Conservation (phyloP, 2,888 invertebrate genomes). For the Hyalella azteca region DNA sequence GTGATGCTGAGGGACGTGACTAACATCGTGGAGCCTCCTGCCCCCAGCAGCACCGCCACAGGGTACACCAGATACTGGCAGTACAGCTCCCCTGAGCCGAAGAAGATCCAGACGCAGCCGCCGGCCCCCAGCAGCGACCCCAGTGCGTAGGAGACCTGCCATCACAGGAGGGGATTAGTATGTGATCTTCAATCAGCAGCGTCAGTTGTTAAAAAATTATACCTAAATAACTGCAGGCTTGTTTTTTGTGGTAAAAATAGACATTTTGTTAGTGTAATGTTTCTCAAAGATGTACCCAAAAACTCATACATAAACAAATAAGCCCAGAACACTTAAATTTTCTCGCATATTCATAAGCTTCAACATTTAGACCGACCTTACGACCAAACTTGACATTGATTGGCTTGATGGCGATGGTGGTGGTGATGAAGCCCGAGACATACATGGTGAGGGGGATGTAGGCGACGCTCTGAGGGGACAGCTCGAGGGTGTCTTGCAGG, state of each 20-base stretch:
- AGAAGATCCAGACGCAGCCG: slow-evolving; percentile 65
- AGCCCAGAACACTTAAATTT: too few relatives aligned
- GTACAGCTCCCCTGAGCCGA: slow-evolving; percentile 67
- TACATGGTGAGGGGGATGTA: slow-evolving; percentile 79
- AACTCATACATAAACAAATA: not conserved
- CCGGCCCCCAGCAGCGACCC: slow-evolving; percentile 71
- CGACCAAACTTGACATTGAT: slow-evolving; percentile 72
- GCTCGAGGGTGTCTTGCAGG: slow-evolving; percentile 70
- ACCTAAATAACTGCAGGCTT: too few relatives aligned
- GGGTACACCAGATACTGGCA: slow-evolving; percentile 72
- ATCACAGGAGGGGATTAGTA: not conserved
- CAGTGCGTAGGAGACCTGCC: slow-evolving; percentile 70
- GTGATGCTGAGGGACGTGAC: slow-evolving; percentile 88
- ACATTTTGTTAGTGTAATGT: too few relatives aligned
- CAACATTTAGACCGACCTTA: slow-evolving; percentile 68
- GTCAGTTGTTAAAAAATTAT: too few relatives aligned
- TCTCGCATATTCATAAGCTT: too few relatives aligned
- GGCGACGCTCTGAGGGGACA: slow-evolving; percentile 74
- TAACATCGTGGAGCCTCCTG: slow-evolving; percentile 81
- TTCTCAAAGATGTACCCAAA: too few relatives aligned
- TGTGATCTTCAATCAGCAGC: too few relatives aligned
- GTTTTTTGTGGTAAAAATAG: too few relatives aligned
- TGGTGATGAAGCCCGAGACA: slow-evolving; percentile 78
- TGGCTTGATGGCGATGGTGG: slow-evolving; percentile 72
- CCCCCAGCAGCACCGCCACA: slow-evolving; percentile 77